Evolutionary conservation across 2,888 invertebrate genomes (phyloP).

Genomic region (Drosophila macrospina): DNA sequence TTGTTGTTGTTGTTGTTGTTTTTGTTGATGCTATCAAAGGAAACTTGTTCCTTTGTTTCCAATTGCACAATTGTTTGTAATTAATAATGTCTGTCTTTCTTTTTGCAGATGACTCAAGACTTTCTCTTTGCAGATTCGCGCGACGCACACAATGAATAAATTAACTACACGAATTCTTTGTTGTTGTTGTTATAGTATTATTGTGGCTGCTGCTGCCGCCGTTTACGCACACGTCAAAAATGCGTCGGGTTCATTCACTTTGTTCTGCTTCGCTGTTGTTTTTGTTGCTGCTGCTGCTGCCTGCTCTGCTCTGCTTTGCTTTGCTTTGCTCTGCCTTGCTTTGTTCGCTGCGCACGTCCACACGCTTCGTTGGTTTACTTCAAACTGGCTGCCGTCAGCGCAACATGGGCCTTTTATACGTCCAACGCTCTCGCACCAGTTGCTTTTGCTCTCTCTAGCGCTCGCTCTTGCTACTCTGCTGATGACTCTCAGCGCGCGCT

Average conservation of each 20-base stretch:
- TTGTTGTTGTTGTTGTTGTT: slow-evolving; percentile 21
- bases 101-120: slow-evolving; percentile 68
- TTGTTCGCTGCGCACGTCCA: slow-evolving; percentile 30
- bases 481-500: slow-evolving; percentile 13
- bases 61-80: slow-evolving; percentile 72
- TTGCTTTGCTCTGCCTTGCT: slow-evolving; percentile 11
- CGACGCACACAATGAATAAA: slow-evolving; percentile 65
- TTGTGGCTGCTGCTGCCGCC: slow-evolving; percentile 2
- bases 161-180: slow-evolving; percentile 68
- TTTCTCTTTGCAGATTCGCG: slow-evolving; percentile 66
- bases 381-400: slow-evolving; percentile 60
- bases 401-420: slow-evolving; percentile 57
- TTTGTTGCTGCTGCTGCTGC: slow-evolving; percentile 10
- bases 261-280: slow-evolving; percentile 42
- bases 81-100: slow-evolving; percentile 50
- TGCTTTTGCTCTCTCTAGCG: slow-evolving; percentile 19
- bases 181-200: slow-evolving; percentile 45
- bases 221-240: slow-evolving; percentile 51
- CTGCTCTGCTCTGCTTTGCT: slow-evolving; percentile 19
- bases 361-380: slow-evolving; percentile 52
- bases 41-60: slow-evolving; percentile 53
- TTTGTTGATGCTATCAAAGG: slow-evolving; percentile 20
- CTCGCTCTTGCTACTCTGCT: slow-evolving; percentile 22
- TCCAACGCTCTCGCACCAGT: slow-evolving; percentile 45
- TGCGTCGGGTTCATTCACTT: slow-evolving; percentile 66